A percentile compares a stretch with the other conserved stretches of the same genome.
Evolutionary conservation across 1,140 invertebrate species (phyloP).

Genomic region (Hesperophylax magnus): DNA sequence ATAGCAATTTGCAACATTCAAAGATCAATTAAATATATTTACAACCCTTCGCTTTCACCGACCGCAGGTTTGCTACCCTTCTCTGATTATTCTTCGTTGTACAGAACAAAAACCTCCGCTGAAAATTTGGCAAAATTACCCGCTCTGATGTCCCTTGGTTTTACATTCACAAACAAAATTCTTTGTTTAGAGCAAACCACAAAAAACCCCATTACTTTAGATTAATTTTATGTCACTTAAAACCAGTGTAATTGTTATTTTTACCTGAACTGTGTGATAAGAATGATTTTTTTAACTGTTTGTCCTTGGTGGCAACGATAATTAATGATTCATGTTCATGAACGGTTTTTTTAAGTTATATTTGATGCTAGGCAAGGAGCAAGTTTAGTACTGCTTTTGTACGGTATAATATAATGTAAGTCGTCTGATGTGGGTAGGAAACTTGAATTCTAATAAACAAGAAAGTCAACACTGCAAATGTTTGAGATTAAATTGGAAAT

Average conservation of each 20-base stretch:
- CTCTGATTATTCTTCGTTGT: constrained; percentile 2
- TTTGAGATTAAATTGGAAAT: too few species aligned
- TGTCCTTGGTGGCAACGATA: too few species aligned
- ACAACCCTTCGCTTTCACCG: neutral
- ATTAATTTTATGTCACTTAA: neutral
- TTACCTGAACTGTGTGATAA: neutral
- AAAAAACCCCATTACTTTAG: constrained; percentile 3
- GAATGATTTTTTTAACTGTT: too few species aligned
- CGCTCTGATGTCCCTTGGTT: neutral
- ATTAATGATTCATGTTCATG: too few species aligned
- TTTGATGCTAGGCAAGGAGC: too few species aligned
- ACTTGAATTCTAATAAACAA: too few species aligned
- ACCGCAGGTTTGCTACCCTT: neutral
- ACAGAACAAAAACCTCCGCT: constrained; percentile 1
- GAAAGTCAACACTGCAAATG: too few species aligned
- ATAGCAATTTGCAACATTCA: too few species aligned
- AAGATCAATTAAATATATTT: neutral
- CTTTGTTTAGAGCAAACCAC: constrained; percentile 6
- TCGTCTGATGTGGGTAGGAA: too few species aligned
- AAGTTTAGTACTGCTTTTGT: too few species aligned
- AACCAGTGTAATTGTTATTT: constrained; percentile 2
- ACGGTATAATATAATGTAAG: too few species aligned
- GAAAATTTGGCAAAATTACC: constrained; percentile 14
- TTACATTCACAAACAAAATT: constrained; percentile 3
- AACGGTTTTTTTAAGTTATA: too few species aligned